Conservation (phyloP, 1,140 invertebrate genomes). For the Apolygus lucorum region DNA sequence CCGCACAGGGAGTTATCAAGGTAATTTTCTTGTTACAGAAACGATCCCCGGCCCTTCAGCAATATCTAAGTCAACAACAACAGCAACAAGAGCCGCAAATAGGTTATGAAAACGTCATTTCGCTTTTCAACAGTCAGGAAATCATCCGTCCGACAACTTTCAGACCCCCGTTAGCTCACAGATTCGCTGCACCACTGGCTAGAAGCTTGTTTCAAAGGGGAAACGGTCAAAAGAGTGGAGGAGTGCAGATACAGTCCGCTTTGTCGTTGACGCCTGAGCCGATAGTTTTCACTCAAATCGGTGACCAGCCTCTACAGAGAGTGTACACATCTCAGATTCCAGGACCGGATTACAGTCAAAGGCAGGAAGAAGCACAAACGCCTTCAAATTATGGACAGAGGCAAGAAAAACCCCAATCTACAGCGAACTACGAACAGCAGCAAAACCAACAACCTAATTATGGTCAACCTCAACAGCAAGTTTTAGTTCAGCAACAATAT, state of each 20-base stretch:
- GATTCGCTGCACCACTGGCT: neutral
- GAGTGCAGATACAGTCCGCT: conserved; percentile 10
- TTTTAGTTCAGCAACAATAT: no score
- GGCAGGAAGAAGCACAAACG: neutral
- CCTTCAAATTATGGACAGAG: no score
- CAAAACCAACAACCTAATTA: no score
- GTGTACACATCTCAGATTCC: neutral
- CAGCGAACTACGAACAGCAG: no score
- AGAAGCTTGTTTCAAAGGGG: conserved; percentile 5
- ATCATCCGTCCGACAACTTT: conserved; percentile 32
- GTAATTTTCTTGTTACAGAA: conserved; percentile 34
- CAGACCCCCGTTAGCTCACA: conserved; percentile 25
- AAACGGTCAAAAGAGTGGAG: neutral
- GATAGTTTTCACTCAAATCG: conserved; percentile 1
- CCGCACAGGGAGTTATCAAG: conserved; percentile 17
- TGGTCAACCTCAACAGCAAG: no score
- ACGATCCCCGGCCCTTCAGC: conserved; percentile 32
- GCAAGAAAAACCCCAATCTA: no score
- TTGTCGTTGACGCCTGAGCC: neutral
- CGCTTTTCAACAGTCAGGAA: conserved; percentile 27
- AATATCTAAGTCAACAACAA: conserved; percentile 3
- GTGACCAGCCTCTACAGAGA: conserved; percentile 16
- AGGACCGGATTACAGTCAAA: neutral
- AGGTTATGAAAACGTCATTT: conserved; percentile 25
- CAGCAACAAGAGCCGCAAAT: conserved; percentile 27